Conservation (phyloP, 2,888 invertebrate genomes). For the Agrochola circellaris region DNA sequence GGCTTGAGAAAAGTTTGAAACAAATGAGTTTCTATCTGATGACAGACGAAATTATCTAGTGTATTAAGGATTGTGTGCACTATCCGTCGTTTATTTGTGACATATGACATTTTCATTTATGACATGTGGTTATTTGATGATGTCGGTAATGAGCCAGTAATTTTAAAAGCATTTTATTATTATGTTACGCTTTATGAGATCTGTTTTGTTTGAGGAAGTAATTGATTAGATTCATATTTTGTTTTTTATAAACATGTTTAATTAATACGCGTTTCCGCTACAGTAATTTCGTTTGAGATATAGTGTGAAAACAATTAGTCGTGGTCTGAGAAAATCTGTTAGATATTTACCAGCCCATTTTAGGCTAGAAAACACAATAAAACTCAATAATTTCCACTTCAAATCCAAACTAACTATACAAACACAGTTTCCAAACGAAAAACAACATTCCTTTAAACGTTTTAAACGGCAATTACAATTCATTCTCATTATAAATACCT, state of each 20-base stretch:
- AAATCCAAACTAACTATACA: not conserved
- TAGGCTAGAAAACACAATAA: not conserved
- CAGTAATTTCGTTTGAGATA: slow-evolving; percentile 4
- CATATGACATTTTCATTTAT: slow-evolving; percentile 16
- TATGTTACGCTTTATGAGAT: slow-evolving; percentile 30
- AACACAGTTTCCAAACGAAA: slow-evolving; percentile 3
- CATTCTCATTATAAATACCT: slow-evolving; percentile 56
- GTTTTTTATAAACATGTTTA: slow-evolving; percentile 11
- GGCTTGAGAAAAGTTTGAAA: slow-evolving; percentile 71
- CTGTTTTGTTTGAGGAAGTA: slow-evolving; percentile 36
- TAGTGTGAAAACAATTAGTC: not conserved
- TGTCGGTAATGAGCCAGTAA: slow-evolving; percentile 37
- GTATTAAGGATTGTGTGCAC: slow-evolving; percentile 49
- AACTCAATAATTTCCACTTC: not conserved
- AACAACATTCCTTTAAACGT: slow-evolving; percentile 20
- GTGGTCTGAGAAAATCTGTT: not conserved
- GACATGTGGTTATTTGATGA: slow-evolving; percentile 50
- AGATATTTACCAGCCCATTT: no score
- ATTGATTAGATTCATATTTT: slow-evolving; percentile 38
- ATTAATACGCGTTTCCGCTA: slow-evolving; percentile 19
- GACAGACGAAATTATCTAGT: slow-evolving; percentile 45
- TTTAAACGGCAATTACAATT: slow-evolving; percentile 48
- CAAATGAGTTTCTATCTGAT: slow-evolving; percentile 53
- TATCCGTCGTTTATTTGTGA: slow-evolving; percentile 23
- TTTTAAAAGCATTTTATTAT: slow-evolving; percentile 50